Evolutionary conservation across 2,797 vertebrate genomes (phyloP), one percentile per base, ranked within the genome.

Genomic region (Taeniopygia guttata): DNA sequence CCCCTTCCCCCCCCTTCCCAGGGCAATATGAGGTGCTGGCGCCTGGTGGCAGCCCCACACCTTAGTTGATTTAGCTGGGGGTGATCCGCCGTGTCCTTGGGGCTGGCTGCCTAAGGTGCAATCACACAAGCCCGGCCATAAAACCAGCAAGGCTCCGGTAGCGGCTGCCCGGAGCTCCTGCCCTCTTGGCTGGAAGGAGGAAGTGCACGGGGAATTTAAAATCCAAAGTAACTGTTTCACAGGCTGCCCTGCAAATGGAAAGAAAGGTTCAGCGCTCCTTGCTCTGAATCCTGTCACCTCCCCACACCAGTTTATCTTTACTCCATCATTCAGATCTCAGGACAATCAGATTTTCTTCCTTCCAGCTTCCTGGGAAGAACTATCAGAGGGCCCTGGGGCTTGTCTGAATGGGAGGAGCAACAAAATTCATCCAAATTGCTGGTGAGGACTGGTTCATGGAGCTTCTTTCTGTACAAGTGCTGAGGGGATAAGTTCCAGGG

Each of bases 191-290:
- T 46, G 45, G 9, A 38, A 87, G 56, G 42, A 89, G 89, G 90
- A 95, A 93, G 54, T 27, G 25, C 45, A 52, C 0, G 0, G 16
- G 42, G 68, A 70, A 67, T 87, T 85, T 22, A n/a, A 80, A 73
- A 95, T 58, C 10, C 32, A 16, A 87, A 85, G 45, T 80, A 94
- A 94, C 86, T 70, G 72, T 87, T 93, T 13, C 29, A 40, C 74
- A 67, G 49, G 27, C n/a, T 70, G 67, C 46, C 17, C 48, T 40
- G 36, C 26, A 32, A 52, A 56, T 5, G 45, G 83, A 66, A 66
- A 59, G 59, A 21, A 77, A 84, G 45, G 46, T 21, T n/a, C 32
- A 11, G 4, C 2, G 22, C 32, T 58, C 23, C 9, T 52, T 12
- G 36, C 22, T 34, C 1, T 3, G 38, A 12, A 34, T 21, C 27